Conservation (phyloP, 2,113 vertebrate genomes). For the Oenanthe melanoleuca region DNA sequence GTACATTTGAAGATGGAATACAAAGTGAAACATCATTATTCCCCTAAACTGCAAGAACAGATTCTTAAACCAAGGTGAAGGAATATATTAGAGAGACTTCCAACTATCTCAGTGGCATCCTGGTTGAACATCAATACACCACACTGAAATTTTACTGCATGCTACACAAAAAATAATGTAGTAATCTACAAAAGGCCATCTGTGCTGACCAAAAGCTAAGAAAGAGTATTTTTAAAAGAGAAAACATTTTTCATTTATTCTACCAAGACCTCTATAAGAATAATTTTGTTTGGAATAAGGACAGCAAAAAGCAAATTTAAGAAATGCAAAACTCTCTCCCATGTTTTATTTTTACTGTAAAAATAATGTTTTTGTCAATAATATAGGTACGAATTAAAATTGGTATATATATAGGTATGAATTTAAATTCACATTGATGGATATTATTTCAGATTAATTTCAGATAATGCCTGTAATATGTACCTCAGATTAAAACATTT, state of each 20-base stretch:
- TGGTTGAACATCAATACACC: not conserved
- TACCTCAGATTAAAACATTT: constrained; percentile 1
- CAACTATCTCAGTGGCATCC: not conserved
- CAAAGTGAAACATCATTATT: not conserved
- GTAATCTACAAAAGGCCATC: not conserved
- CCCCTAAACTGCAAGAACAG: not conserved
- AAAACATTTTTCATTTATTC: not conserved
- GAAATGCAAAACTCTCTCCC: not conserved
- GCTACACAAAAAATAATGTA: not conserved
- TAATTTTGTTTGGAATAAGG: not conserved
- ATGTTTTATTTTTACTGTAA: not conserved
- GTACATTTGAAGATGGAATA: not conserved
- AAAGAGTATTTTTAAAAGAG: not conserved
- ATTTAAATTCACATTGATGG: not conserved
- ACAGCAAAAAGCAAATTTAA: not conserved
- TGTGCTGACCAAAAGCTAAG: not conserved
- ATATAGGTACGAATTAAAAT: not conserved
- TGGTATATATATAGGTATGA: not conserved
- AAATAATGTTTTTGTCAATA: not conserved
- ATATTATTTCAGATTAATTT: not conserved
- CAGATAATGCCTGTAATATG: not conserved
- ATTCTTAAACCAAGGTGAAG: not conserved
- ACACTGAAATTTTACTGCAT: not conserved
- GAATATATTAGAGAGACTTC: not conserved
- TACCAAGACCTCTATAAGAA: not conserved